phyloP scores from a whole-genome alignment of 2,888 invertebrate species.

The Drosophila mulleri region DNA sequence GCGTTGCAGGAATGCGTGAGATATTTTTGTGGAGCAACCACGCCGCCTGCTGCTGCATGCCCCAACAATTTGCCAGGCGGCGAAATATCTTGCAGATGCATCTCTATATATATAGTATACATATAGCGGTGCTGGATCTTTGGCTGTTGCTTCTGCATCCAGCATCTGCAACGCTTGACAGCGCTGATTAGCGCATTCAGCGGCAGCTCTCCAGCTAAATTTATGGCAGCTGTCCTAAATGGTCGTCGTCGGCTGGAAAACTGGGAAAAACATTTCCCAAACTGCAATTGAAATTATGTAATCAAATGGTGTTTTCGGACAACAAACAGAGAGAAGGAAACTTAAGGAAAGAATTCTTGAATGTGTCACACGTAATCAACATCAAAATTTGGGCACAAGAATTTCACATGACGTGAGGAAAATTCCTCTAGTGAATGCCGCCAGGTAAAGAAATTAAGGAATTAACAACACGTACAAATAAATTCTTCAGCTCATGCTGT shows the following conservation, averaged over 20 bases:
- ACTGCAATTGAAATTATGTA: slow-evolving; percentile 61
- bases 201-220: slow-evolving; percentile 40
- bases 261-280: slow-evolving; percentile 20
- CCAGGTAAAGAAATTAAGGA: slow-evolving; percentile 66
- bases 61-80: slow-evolving; percentile 56
- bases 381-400: slow-evolving; percentile 23
- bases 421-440: slow-evolving; percentile 47
- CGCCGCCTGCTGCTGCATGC: slow-evolving; percentile 7
- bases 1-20: slow-evolving; percentile 62
- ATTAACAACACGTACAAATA: slow-evolving; percentile 68
- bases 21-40: slow-evolving; percentile 55
- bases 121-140: slow-evolving; percentile 5
- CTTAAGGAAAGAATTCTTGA: slow-evolving; percentile 38
- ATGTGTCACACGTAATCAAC: slow-evolving; percentile 47
- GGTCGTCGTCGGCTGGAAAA: slow-evolving; percentile 1
- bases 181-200: slow-evolving; percentile 63
- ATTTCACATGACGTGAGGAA: slow-evolving; percentile 67
- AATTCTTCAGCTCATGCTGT: slow-evolving; percentile 54
- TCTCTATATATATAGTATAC: not conserved
- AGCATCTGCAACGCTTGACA: slow-evolving; percentile 52
- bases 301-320: slow-evolving; percentile 60
- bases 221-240: slow-evolving; percentile 60
- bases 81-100: slow-evolving; percentile 25
- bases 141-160: slow-evolving; percentile 10
- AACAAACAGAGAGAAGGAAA: slow-evolving; percentile 18